Base-by-base conservation (phyloP, 2,797 vertebrate species). In the Discoglossus pictus region DNA sequence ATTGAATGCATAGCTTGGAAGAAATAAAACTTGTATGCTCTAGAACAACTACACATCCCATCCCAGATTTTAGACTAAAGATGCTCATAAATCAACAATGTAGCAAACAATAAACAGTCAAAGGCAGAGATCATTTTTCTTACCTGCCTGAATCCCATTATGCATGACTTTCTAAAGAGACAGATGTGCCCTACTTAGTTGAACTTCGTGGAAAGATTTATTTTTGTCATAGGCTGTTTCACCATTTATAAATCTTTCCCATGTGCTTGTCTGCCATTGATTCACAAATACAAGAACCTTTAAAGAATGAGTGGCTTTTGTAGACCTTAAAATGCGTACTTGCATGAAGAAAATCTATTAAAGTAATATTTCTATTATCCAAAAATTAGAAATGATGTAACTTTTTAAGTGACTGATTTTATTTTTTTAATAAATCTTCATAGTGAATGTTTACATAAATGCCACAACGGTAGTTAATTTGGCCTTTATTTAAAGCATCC, bases 131-230 rank as follows among this genome's bases (percentile, higher is more conserved):
- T 52, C 55, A 61, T 68, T 68, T 68, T 68, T 68, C 47, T 52
- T 68, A 60, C 56, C 65, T 68, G 65, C 48, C 47, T 24, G 46
- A 59, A 68, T 60, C 34, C 20, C 27, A 60, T 60, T 68, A 68
- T 68, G 55, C 51, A 61, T 61, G 65, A 61, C 65, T 68, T 67
- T 67, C 36, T 67, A 67, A 67, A 59, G 35, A 67, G 65, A 60
- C 55, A 68, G 40, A 52, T 50, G 44, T 61, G 56, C 65, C 55
- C 65, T 68, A 68, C 43, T 68, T 52, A 61, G 38, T 40, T 53
- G 39, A 60, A 60, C 59, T 52, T 44, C 21, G 39, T 43, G 25
- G 52, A 39, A 58, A 61, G 54, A 67, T 67, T 68, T 61, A 68
- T 68, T 68, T 68, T 68, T 68, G 65, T 68, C 65, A 61, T 68